Evolutionary conservation across 1,140 invertebrate species (phyloP).

Genomic region (Dendrolimus punctatus): DNA sequence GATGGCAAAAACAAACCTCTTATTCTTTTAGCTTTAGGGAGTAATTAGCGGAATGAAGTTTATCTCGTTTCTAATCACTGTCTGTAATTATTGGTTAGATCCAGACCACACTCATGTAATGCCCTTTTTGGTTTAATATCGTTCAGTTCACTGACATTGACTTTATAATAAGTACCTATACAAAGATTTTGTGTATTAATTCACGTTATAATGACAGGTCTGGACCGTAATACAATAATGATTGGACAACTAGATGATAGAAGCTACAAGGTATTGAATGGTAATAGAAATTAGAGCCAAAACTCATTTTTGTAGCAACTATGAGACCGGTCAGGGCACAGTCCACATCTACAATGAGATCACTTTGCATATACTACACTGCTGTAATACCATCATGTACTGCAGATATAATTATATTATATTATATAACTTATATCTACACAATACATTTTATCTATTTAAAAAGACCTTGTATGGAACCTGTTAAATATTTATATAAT

Average conservation of each 20-base stretch:
- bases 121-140: constrained; percentile 13
- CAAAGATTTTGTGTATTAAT: too few relatives aligned
- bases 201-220: too few relatives aligned
- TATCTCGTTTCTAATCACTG: constrained; percentile 63
- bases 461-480: constrained; percentile 14
- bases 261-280: constrained; percentile 26
- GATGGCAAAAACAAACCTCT: constrained; percentile 52
- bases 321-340: constrained; percentile 40
- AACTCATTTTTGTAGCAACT: constrained; percentile 50
- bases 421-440: constrained; percentile 39
- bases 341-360: constrained; percentile 42
- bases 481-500: constrained; percentile 47
- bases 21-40: constrained; percentile 66
- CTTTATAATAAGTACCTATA: not conserved
- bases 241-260: too few relatives aligned
- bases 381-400: constrained; percentile 64
- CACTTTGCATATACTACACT: constrained; percentile 65
- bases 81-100: constrained; percentile 55
- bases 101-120: constrained; percentile 21
- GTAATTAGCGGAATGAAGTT: constrained; percentile 66
- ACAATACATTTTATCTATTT: constrained; percentile 31
- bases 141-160: constrained; percentile 15
- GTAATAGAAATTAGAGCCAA: constrained; percentile 49
- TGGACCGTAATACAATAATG: too few relatives aligned
- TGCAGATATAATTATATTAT: constrained; percentile 59